Evolutionary conservation across 2,797 vertebrate species (phyloP), one percentile per base, ranked within the genome.

Genomic region (Clarias fuscus): DNA sequence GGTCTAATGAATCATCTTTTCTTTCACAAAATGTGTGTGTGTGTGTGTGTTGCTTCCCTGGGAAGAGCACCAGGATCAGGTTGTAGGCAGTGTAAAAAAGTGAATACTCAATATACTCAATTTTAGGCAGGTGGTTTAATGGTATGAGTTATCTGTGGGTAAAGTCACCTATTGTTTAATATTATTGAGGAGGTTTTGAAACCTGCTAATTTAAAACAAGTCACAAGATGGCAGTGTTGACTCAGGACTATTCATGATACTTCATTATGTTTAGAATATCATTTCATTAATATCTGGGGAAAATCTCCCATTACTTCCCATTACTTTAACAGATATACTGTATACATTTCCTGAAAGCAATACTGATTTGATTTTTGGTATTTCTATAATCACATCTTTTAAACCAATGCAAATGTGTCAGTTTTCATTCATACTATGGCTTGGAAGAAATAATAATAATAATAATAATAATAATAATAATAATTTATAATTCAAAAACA

Each of bases 201-300:
- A 43, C 20, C 77, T 80, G 78, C 20, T 33, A 77, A 53, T 1
- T 71, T 33, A 20, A 61, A 76, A 86, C 89, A 7, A 85, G 72
- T 65, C 91, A 91, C 88, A 59, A 83, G 81, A 72, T 84, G 82
- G 72, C 86, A 88, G 61, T 85, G 79, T 91, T 86, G 83, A 56
- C 27, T 82, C 79, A 86, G 27, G 22, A 15, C n/a, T 5, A 27
- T 10, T n/a, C 22, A 24, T 64, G 22, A 24, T 37, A 37, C 1
- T 20, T 2, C 10, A 40, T 33, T 13, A 8, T 56, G 73, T 30
- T n/a, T 56, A 58, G 73, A 58, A 56, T 30, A 17, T 48, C 24
- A 43, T 48, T 24, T 43, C 40, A 43, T 48, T 48, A n/a, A 30
- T 76, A 3, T 59, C n/a, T 20, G 15, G 40, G 7, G 13, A 53